Conservation (phyloP, 1,140 invertebrate species). For the Monomorium pharaonis region DNA sequence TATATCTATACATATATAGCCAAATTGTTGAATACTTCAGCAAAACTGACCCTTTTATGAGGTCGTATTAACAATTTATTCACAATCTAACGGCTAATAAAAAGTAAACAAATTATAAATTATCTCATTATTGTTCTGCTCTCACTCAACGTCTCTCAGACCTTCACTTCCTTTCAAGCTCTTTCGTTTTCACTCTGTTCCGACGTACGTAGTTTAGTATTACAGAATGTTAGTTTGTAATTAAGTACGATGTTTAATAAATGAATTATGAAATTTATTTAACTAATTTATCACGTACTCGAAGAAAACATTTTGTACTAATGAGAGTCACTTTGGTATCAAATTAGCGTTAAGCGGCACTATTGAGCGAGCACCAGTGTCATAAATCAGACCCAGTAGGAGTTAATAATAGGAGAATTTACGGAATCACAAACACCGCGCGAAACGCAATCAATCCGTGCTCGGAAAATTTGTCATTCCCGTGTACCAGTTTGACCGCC, state of each 20-base stretch:
- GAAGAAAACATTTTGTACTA: neutral
- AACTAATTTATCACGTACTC: neutral
- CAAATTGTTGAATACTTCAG: too few species aligned
- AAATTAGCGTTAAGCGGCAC: neutral
- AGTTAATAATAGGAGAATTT: slow-evolving; percentile 56
- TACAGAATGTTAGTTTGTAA: neutral
- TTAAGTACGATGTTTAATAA: neutral
- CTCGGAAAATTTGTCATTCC: slow-evolving; percentile 57
- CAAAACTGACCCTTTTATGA: too few species aligned
- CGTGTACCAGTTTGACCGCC: slow-evolving; percentile 44
- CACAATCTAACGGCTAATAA: neutral
- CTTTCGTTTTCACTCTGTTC: neutral
- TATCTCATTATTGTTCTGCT: neutral
- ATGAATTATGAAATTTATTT: neutral
- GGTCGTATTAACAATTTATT: too few species aligned
- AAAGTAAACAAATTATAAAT: neutral
- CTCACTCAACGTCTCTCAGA: neutral
- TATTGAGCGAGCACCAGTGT: neutral
- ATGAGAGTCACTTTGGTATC: neutral
- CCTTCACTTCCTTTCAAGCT: neutral
- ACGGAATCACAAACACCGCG: slow-evolving; percentile 31
- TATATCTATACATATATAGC: too few species aligned
- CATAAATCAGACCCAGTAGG: slow-evolving; percentile 26
- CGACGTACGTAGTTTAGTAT: neutral
- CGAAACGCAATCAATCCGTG: slow-evolving; percentile 51